Base-by-base conservation (phyloP, 1,140 invertebrate genomes). In the Leptoteleia sp. region DNA sequence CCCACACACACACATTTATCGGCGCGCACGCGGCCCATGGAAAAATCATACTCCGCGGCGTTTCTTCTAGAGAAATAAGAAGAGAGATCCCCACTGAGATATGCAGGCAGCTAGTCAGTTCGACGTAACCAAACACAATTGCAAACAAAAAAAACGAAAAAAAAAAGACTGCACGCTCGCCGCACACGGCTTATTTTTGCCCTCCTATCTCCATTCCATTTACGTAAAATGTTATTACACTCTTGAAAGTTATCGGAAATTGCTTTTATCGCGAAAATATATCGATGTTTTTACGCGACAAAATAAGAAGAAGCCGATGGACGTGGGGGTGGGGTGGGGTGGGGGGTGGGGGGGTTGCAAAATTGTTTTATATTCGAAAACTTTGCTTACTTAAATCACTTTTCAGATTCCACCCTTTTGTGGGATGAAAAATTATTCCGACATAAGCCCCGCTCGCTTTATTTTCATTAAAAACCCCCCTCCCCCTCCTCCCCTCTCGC, bases 1-100 rank as follows among this genome's bases (percentile, higher is more conserved):
- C n/a, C n/a, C n/a, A n/a, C n/a, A n/a, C n/a, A n/a, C n/a, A 7
- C 37, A 35, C 52, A 40, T 71, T 61, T 72, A 65, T 67, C 42
- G 27, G 9, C 11, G 9, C 11, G 11, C 7, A 50, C 55, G 25
- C 38, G 38, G 57, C 29, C n/a, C n/a, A 45, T 11, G 11, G 38
- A 62, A 68, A 68, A 68, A 62, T 62, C 55, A 52, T 68, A 31
- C 15, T 62, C 15, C n/a, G 27, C 37, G 2, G 27, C 37, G 2
- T 62, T 54, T 61, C 45, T 55, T 42, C 13, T 6, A 12, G 33
- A 29, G 43, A 68, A 52, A 76, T 76, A 43, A 59, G 45, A 67
- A 48, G 5, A 35, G 38, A 72, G n/a, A n/a, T n/a, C n/a, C 55
- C 29, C 11, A 48, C 17, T 54, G 55, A 38, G 55, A 54, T 70